These are phyloP conservation scores for Pitta sordida DNA, from an alignment of 2,113 vertebrate species.

Conservation along the genomic window DNA sequence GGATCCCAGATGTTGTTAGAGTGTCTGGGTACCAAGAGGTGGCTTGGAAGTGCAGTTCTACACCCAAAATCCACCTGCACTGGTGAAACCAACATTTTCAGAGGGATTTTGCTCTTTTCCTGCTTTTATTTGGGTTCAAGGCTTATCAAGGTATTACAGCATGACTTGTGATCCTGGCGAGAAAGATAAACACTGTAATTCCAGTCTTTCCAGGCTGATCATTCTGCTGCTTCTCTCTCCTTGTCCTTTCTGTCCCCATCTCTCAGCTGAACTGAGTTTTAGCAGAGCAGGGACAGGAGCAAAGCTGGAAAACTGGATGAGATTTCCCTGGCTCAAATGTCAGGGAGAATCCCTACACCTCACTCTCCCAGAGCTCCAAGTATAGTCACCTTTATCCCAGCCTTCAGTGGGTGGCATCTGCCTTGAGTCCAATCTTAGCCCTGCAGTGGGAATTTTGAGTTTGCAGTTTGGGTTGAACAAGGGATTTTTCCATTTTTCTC, in stretches of 20 bases:
- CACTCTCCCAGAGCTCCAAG: not conserved
- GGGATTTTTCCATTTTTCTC: not conserved
- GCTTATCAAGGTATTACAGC: not conserved
- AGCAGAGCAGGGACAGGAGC: not conserved
- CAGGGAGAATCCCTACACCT: not conserved
- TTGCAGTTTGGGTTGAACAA: not conserved
- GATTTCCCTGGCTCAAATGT: not conserved
- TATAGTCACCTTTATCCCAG: not conserved
- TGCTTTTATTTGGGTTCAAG: not conserved
- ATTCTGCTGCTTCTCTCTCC: not conserved
- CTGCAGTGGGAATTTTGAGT: not conserved
- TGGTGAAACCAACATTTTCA: not conserved
- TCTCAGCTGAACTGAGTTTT: not conserved
- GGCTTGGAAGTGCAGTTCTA: not conserved
- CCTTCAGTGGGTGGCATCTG: not conserved
- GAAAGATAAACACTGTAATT: not conserved
- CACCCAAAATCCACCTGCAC: not conserved
- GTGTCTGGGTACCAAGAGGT: fast-evolving
- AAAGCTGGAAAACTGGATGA: not conserved
- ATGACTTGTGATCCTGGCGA: not conserved
- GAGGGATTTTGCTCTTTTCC: not conserved
- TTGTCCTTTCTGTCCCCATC: not conserved
- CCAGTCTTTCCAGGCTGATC: not conserved
- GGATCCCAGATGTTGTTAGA: not conserved
- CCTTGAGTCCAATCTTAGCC: not conserved